phyloP scores from a whole-genome alignment of 2,888 invertebrate genomes.

The Actias luna region DNA sequence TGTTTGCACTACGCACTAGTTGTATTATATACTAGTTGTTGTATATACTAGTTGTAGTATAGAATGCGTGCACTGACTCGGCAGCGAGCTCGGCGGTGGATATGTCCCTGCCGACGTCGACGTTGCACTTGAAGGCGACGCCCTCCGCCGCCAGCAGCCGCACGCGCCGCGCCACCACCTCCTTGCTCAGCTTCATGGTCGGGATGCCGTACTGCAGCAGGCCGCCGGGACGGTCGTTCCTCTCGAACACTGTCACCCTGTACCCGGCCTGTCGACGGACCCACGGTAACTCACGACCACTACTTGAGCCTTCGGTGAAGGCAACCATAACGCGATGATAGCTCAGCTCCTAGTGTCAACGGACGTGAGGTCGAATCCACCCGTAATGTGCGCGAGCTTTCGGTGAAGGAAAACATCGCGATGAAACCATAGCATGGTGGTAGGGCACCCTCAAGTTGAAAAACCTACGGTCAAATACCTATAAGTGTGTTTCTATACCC shows the following conservation, averaged over 20 bases:
- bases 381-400: no score
- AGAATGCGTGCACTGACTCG: no score
- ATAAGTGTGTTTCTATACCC: no score
- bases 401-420: no score
- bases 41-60: neutral
- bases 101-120: slow-evolving; percentile 95
- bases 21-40: no score
- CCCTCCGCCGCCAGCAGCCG: slow-evolving; percentile 94
- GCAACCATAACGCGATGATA: no score
- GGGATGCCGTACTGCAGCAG: slow-evolving; percentile 99
- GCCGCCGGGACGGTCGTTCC: slow-evolving; percentile 97
- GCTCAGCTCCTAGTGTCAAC: no score
- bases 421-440: no score
- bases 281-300: neutral
- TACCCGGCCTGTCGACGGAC: slow-evolving; percentile 88
- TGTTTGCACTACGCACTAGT: no score
- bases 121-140: slow-evolving; percentile 92
- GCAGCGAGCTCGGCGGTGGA: slow-evolving; percentile 86
- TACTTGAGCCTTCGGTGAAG: neutral
- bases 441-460: no score
- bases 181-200: slow-evolving; percentile 98
- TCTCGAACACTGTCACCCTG: slow-evolving; percentile 96
- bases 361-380: no score
- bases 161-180: slow-evolving; percentile 94
- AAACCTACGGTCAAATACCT: no score